Evolutionary conservation across 2,797 vertebrate genomes (phyloP), one percentile per base, ranked within the genome.

Genomic region (Pogoniulus pusillus): DNA sequence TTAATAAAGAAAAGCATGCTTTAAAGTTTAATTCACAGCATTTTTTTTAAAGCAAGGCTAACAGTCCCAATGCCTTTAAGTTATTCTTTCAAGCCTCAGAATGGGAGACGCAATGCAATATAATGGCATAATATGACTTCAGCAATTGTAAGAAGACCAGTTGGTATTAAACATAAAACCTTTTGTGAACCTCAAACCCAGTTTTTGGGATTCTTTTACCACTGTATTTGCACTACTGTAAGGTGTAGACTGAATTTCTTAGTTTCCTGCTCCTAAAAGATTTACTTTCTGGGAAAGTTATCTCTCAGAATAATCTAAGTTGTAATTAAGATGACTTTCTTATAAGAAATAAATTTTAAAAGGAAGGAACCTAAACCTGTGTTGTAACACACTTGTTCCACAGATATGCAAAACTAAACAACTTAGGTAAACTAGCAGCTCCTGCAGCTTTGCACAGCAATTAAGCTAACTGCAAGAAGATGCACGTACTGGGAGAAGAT

Each of bases 11-110:
- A 96, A 94, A 85, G 49, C 85, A 70, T 51, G 39, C 54, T 57
- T 95, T 75, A 88, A 95, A 91, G n/a, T 82, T 90, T 93, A 83
- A 80, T 78, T 93, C 47, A 81, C 6, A 76, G 27, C 15, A 79
- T 29, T 66, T 89, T 89, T 96, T 89, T 70, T 54, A 41, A 65
- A 78, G 68, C 16, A 53, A 34, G 30, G 62, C 23, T 54, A 94
- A 32, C 4, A 10, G 19, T 86, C n/a, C 32, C 53, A 91, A 69
- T 68, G 12, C 27, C 45, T 93, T 51, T 77, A 78, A 73, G 51
- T 35, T 26, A 55, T 71, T 85, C 37, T 57, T 85, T 85, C 57
- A 82, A 74, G 30, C 16, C 27, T 3, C 34, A 78, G 65, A 78
- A 84, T 3, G 4, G 39, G 82, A 92, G 89, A 70, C 23, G 39